Evolutionary conservation across 1,140 invertebrate species (phyloP), one percentile per base, ranked within the genome.

Genomic region (Elysia chlorotica): DNA sequence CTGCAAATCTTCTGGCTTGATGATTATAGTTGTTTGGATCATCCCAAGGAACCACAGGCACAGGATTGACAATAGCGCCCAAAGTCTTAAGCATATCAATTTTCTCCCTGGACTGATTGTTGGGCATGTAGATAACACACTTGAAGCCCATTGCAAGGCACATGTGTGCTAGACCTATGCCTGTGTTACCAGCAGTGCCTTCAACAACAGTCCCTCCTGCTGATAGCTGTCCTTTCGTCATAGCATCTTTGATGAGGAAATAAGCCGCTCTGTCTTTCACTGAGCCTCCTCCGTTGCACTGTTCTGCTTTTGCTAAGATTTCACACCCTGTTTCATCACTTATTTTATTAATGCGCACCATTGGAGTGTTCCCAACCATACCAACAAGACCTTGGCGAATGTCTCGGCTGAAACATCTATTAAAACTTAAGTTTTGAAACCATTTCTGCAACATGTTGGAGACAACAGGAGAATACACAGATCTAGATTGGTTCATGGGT

Each of bases 121-220:
- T 79, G n/a, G 87, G 87, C 87, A 89, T 89, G 78, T 81, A 87
- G 25, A 88, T 86, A 4, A 87, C 86, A 81, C 87, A 78, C 65
- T 86, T 87, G 72, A 87, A 88, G 4, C 86, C 87, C 57, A 87
- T 56, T 1, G 87, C 81, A 14, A 84, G 77, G 71, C 85, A 85
- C 78, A 88, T 85, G 76, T 88, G 85, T 10, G 87, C 88, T 23
- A 89, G 73, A 54, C 88, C 88, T 63, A 88, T 89, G 1, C 88
- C 88, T 71, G 88, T 88, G 72, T 89, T 89, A 0, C 88, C 88
- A 21, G 87, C 87, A 31, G 88, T 88, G 0, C 87, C 88, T 78
- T 89, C 88, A 19, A 89, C 82, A 3, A 89, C 80, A 28, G 83
- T 86, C 0, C 84, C 86, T 28, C 86, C 86, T 14, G 85, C 83